A percentile compares a stretch with the other conserved stretches of the same genome.
Conservation (phyloP, 2,797 vertebrate genomes). For the Argya squamiceps region DNA sequence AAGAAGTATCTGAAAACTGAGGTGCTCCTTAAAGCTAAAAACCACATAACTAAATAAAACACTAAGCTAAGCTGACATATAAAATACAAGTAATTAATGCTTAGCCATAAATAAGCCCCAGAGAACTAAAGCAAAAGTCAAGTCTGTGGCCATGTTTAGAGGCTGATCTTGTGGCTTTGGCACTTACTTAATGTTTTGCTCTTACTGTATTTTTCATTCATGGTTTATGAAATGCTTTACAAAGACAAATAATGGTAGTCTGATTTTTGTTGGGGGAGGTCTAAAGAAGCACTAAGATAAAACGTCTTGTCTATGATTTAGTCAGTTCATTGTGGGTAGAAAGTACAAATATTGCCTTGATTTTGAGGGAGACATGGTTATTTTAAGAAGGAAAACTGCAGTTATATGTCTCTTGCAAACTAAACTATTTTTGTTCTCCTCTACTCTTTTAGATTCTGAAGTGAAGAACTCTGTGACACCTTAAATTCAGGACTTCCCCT, state of each 20-base stretch:
- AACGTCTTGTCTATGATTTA: not conserved
- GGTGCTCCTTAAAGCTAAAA: not conserved
- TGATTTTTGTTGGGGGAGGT: not conserved
- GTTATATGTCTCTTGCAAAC: not conserved
- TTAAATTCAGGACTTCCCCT: not conserved
- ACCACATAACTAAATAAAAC: not conserved
- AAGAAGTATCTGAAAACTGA: not conserved
- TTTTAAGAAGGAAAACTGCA: not conserved
- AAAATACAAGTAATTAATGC: not conserved
- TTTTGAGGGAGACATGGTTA: not conserved
- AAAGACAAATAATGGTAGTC: not conserved
- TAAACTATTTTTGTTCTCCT: not conserved
- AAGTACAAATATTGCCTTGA: not conserved
- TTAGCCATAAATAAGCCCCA: not conserved
- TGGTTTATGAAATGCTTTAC: slow-evolving; percentile 8
- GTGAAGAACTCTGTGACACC: not conserved
- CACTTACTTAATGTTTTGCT: not conserved
- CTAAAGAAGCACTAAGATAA: not conserved
- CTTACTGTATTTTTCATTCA: not conserved
- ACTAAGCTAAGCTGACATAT: not conserved
- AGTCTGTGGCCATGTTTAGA: not conserved
- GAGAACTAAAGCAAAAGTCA: not conserved
- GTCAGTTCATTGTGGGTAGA: not conserved
- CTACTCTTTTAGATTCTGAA: not conserved
- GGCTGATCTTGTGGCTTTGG: not conserved